Conservation (phyloP, 2,113 vertebrate species). For the Sardina pilchardus region DNA sequence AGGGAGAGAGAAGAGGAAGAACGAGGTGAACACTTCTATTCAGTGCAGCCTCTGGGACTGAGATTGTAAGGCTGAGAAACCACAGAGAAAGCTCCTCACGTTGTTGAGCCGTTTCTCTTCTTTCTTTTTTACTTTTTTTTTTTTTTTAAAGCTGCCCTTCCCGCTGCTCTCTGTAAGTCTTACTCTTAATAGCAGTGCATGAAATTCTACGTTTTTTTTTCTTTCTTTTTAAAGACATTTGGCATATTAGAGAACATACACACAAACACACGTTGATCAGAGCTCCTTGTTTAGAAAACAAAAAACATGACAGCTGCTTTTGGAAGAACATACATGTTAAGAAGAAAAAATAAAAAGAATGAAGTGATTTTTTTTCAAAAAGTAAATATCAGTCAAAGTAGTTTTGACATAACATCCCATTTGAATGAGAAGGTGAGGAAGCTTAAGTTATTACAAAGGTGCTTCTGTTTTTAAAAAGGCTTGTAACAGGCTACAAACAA, state of each 20-base stretch:
- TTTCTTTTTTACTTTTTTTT: conserved; percentile 38
- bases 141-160: conserved; percentile 83
- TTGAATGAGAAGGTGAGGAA: not conserved
- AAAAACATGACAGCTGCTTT: conserved; percentile 82
- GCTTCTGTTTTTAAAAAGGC: conserved; percentile 30
- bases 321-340: conserved; percentile 67
- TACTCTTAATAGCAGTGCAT: conserved; percentile 83
- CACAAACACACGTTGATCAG: conserved; percentile 53
- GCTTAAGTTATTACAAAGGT: not conserved
- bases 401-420: not conserved
- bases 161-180: conserved; percentile 62
- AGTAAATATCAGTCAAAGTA: conserved; percentile 31
- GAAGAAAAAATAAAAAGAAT: conserved; percentile 42
- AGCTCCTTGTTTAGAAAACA: conserved; percentile 39
- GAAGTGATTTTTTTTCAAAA: conserved; percentile 30
- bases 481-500: conserved; percentile 54
- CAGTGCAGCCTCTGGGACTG: conserved; percentile 60
- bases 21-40: conserved; percentile 56
- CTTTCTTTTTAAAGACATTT: conserved; percentile 70
- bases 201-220: conserved; percentile 74
- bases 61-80: conserved; percentile 62
- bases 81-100: conserved; percentile 61
- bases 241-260: conserved; percentile 80
- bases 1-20: conserved; percentile 47
- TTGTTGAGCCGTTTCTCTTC: conserved; percentile 26